These are phyloP conservation scores for Branchellion lobata DNA, from an alignment of 2,888 invertebrate genomes.

Conservation along the genomic window DNA sequence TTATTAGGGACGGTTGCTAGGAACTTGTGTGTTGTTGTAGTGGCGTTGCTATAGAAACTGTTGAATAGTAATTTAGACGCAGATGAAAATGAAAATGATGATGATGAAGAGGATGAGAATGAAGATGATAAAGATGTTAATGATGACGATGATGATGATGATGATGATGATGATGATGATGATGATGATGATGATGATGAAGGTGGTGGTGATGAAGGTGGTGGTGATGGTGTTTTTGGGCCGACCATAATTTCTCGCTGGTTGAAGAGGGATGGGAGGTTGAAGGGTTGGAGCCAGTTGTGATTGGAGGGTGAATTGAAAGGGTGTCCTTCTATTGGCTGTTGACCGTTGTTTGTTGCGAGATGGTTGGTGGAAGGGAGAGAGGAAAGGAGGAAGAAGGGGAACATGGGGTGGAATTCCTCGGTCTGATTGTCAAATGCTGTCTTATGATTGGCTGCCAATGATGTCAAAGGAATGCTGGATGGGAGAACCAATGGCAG, in stretches of 20 bases:
- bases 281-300: neutral
- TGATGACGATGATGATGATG: constrained; percentile 25
- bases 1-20: neutral
- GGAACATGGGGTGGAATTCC: neutral
- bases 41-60: too few relatives aligned
- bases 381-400: neutral
- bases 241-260: neutral
- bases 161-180: constrained; percentile 32
- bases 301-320: neutral
- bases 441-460: neutral
- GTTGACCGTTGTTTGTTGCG: neutral
- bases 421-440: neutral
- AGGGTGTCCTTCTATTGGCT: neutral
- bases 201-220: neutral
- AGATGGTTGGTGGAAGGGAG: neutral
- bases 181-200: constrained; percentile 36
- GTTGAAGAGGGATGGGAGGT: neutral
- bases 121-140: constrained; percentile 32
- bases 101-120: too few relatives aligned
- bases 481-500: too few relatives aligned
- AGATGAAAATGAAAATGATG: neutral
- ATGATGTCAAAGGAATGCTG: too few relatives aligned
- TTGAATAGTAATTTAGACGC: neutral
- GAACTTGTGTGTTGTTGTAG: neutral
- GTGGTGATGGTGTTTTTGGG: too few relatives aligned